Base-by-base conservation (phyloP, 2,113 vertebrate genomes). In the Chrysochloris asiatica region DNA sequence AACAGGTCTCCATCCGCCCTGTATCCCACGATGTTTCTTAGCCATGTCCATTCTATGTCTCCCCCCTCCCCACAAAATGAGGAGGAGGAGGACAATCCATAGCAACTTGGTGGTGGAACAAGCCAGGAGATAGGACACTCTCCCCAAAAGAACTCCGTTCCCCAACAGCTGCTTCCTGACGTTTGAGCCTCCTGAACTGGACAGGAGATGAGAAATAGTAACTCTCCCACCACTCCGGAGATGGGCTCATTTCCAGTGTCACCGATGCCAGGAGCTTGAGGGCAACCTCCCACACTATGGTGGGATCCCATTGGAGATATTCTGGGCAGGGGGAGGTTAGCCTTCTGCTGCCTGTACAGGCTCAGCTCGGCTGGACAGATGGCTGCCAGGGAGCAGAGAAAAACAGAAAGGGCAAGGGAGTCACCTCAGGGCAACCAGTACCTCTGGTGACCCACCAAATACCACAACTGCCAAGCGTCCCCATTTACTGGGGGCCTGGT, bases 121-220 rank as follows among this genome's bases (percentile, higher is more conserved):
- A 41, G 50, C 17, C 4, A 2, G 41, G 91, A 90, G 83, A 50
- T 1, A 28, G 76, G 84, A 50, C 11, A 47, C 30, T 14, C 19
- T 3, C 30, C 28, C 7, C 38, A 38, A 47, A 80, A 86, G 63
- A 71, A 45, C 75, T 45, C 0, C 6, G 8, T 48, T 67, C 56
- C 41, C 83, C 71, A 75, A 33, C 95, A 96, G 94, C 94, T 92
- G 93, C 90, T 94, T 93, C 95, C 96, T 76, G 92, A 52, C 4
- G 61, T 88, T 2, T 13, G 59, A 50, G 63, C 72, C 47, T 36
- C 67, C 84, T 61, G n/a, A 8, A 17, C 86, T 1, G 56, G 91
- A 82, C 87, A 91, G 88, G 84, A 90, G 92, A 48, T 4, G 33
- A 19, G 59, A 6, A 84, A 47, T 22, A 47, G 24, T 28, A 0